A percentile compares a stretch with the other conserved stretches of the same genome.
Evolutionary conservation across 2,888 invertebrate species (phyloP).

Genomic region (Lissonota sp.): DNA sequence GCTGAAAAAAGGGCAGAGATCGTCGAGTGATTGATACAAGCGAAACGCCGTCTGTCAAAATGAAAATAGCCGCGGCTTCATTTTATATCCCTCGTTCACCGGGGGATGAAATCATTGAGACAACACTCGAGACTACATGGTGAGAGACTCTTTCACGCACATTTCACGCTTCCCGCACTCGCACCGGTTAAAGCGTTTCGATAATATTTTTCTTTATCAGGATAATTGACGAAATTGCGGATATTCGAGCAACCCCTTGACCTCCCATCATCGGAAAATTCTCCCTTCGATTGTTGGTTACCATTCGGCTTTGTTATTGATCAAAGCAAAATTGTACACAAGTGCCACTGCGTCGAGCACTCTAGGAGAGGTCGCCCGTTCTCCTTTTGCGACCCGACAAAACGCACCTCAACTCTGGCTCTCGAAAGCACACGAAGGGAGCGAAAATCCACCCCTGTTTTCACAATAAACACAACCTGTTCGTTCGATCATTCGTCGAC

Average conservation of each 20-base stretch:
- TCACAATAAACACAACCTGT: constrained; percentile 82
- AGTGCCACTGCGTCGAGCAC: too few species aligned
- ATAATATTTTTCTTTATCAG: constrained; percentile 64
- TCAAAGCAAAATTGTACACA: constrained; percentile 57
- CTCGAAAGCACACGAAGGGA: constrained; percentile 47
- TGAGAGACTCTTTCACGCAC: neutral
- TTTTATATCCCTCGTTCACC: neutral
- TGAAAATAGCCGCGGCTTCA: constrained; percentile 48
- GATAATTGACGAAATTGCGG: constrained; percentile 60
- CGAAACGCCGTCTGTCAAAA: constrained; percentile 53
- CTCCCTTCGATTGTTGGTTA: constrained; percentile 35
- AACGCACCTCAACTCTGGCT: neutral
- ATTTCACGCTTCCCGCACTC: neutral
- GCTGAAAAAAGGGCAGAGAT: constrained; percentile 27
- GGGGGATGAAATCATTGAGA: constrained; percentile 55
- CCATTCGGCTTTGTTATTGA: constrained; percentile 68
- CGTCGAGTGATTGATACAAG: constrained; percentile 54
- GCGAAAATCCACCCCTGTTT: constrained; percentile 74
- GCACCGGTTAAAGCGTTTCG: constrained; percentile 33
- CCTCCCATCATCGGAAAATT: constrained; percentile 9
- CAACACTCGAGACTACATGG: constrained; percentile 50
- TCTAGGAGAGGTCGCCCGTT: too few species aligned
- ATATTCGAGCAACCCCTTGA: constrained; percentile 32
- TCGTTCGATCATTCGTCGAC: constrained; percentile 65
- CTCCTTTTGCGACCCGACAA: neutral